Base-by-base conservation (phyloP, 2,797 vertebrate genomes). In the Enteromius thamalakanensis region DNA sequence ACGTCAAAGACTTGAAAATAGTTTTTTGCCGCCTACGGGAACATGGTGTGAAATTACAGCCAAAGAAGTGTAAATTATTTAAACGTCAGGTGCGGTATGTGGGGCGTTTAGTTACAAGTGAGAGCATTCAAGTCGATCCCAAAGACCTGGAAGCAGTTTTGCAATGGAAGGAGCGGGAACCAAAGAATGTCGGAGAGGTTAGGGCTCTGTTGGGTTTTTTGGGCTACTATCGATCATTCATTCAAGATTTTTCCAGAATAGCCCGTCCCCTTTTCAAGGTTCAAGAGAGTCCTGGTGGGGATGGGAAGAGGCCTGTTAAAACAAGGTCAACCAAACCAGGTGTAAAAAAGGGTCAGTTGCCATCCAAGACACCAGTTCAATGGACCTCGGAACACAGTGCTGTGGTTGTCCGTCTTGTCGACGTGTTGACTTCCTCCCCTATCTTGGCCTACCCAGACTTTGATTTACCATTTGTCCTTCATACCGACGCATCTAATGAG, bases 31-130 rank as follows among this genome's bases (percentile, higher is more conserved):
- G 12, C 37, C 19, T 78, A 3, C 0, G 51, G 5, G 49, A 78
- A 6, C 65, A 78, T 79, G 67, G 64, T 5, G 5, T 79, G 1
- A 65, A 79, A 14, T 53, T 79, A n/a, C 21, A 11, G 0, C 47
- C 26, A 23, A 78, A 78, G 0, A 83, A 83, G 10, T 83, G 81
- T 42, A 37, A 78, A 29, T 42, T 83, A 11, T 83, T 83, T n/a
- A 83, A 83, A 34, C 15, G 0, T 4, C 76, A 79, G 6, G 60
- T 83, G 4, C 72, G 53, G 3, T 71, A 71, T 14, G 10, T 60
- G 17, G 65, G 67, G 4, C 14, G 79, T 80, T 34, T 34, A 34
- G 34, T 34, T 34, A 15, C 79, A 21, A 1, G 40, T 42, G 40
- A 42, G 40, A 8, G 40, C 40, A 42, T 81, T 14, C 53, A 62